phyloP scores from a whole-genome alignment of 2,113 vertebrate species.

The Canis aureus region DNA sequence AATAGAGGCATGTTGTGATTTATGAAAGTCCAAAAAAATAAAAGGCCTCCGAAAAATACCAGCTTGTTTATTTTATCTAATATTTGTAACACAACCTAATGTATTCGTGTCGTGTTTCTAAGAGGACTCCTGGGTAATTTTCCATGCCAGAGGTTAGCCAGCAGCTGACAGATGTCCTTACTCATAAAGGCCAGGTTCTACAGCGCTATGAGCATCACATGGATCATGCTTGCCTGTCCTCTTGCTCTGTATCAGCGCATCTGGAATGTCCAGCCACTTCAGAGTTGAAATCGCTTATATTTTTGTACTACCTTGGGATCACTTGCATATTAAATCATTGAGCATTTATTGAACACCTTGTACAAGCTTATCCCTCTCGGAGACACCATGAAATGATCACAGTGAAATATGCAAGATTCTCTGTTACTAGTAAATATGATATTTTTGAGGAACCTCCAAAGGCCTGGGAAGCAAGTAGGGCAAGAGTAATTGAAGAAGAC shows the following conservation, averaged over 20 bases:
- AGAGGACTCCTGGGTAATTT: conserved; percentile 72
- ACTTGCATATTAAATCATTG: neutral
- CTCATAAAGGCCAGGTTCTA: conserved; percentile 51
- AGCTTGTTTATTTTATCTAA: conserved; percentile 74
- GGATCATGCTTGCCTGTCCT: neutral
- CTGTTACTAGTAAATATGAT: neutral
- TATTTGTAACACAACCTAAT: conserved; percentile 70
- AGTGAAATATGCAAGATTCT: neutral
- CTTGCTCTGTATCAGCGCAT: neutral
- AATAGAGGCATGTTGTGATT: conserved; percentile 72
- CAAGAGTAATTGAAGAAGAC: neutral
- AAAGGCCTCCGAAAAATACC: conserved; percentile 59
- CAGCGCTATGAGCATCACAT: neutral
- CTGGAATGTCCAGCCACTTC: conserved; percentile 7
- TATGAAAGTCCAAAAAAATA: conserved; percentile 60
- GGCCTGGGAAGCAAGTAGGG: neutral
- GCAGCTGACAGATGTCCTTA: conserved; percentile 72
- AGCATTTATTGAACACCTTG: conserved; percentile 29
- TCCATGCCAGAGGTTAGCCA: conserved; percentile 72
- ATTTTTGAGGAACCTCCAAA: neutral
- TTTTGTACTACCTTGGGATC: conserved; percentile 42
- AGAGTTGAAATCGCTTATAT: neutral
- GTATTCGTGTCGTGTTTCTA: conserved; percentile 61
- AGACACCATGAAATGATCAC: neutral
- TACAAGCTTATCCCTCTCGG: neutral